Evolutionary conservation across 1,140 invertebrate species (phyloP), one percentile per base, ranked within the genome.

Genomic region (Pristionchus pacificus): DNA sequence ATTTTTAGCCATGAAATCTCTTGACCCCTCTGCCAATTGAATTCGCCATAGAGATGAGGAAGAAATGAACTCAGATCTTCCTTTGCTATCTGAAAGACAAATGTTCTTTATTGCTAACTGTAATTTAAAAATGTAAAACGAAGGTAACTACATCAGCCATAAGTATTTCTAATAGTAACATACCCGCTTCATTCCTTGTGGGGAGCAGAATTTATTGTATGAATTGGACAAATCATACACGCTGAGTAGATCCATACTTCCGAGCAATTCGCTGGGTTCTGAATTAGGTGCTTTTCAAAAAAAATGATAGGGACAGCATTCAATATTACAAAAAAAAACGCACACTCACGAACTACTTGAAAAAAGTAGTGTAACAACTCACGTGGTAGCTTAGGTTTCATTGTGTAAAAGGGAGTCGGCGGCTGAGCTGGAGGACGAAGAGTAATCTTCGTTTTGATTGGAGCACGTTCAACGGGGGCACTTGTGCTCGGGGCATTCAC

Each of bases 1-100:
- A 92, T 93, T 67, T 93, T 88, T 70, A 98, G 85, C 27, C 78
- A 81, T 64, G 68, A 59, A 62, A 74, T 28, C 66, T 0, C 71
- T 19, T 74, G 30, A 27, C 74, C 63, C 77, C n/a, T 57, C 25
- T 73, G 68, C 25, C 80, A 63, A 49, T 82, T 74, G 27, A 81
- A 57, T 55, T 79, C 75, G 1, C 77, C 79, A 30, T 65, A 76
- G n/a, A 80, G 38, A 28, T 81, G 70, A 19, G 80, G 76, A 30
- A 80, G 65, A 71, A 80, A 80, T 6, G 79, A 79, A 64, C 73
- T 64, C 63, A 80, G 64, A 67, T 80, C 78, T 65, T 80, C 79
- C 19, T 69, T 58, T 1, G 74, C 67, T 67, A 79, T 80, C 57
- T 80, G n/a, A n/a, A n/a, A n/a, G n/a, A n/a, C n/a, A n/a, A n/a